A percentile compares a stretch with the other conserved stretches of the same genome.
Evolutionary conservation across 2,797 vertebrate species (phyloP).

Genomic region (Diplodus puntazzo): DNA sequence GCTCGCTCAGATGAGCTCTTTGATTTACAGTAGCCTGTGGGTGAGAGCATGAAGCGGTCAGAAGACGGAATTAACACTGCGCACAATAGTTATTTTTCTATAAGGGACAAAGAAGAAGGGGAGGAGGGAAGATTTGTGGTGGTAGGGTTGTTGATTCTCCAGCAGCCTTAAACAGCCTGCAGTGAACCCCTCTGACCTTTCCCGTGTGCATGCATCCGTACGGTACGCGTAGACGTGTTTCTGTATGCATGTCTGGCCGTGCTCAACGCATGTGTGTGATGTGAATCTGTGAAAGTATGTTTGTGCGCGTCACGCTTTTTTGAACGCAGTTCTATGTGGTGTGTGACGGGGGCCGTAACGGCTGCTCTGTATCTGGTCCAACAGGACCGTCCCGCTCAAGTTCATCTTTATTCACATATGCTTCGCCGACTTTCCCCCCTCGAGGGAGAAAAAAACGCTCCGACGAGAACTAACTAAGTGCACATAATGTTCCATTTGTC

Average conservation of each 20-base stretch:
- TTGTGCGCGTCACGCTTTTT: conserved; percentile 34
- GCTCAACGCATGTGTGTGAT: neutral
- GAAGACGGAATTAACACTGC: conserved; percentile 6
- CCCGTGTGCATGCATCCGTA: neutral
- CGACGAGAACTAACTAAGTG: conserved; percentile 15
- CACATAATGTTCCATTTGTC: conserved; percentile 38
- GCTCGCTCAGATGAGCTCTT: conserved; percentile 31
- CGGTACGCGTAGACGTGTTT: neutral
- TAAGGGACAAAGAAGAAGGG: neutral
- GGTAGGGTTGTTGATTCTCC: conserved; percentile 9
- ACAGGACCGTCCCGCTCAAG: conserved; percentile 34
- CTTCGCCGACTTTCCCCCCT: neutral
- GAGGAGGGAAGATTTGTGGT: neutral
- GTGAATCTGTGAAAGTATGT: neutral
- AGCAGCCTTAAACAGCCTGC: conserved; percentile 25
- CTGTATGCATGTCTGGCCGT: neutral
- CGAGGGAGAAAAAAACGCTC: conserved; percentile 14
- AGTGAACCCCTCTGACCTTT: conserved; percentile 50
- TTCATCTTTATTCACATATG: conserved; percentile 18
- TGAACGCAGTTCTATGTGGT: conserved; percentile 31
- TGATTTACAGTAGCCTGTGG: conserved; percentile 23
- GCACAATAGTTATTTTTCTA: conserved; percentile 11
- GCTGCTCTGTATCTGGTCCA: conserved; percentile 35
- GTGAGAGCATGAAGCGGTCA: conserved; percentile 39
- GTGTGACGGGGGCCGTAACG: conserved; percentile 31